phyloP scores from a whole-genome alignment of 2,888 invertebrate genomes.

The Malthinus seriepunctatus region DNA sequence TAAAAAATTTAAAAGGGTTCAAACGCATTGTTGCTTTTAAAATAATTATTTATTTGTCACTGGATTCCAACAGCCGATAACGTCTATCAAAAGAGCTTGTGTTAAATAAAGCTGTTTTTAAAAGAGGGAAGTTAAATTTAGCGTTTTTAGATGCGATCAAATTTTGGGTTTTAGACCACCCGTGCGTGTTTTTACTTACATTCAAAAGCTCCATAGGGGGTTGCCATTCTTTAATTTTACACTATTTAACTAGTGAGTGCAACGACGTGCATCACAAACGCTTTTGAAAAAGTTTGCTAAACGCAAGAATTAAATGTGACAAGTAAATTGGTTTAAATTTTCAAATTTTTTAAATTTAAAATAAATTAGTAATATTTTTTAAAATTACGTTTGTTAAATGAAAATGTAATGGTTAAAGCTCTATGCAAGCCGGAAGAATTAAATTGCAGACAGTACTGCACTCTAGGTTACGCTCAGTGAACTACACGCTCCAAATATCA shows the following conservation, averaged over 20 bases:
- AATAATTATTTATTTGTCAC: slow-evolving; percentile 11
- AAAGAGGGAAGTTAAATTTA: slow-evolving; percentile 16
- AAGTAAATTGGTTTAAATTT: no score
- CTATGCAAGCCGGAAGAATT: no score
- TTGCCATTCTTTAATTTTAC: slow-evolving; percentile 4
- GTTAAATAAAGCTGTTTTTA: slow-evolving; percentile 8
- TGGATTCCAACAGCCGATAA: slow-evolving; percentile 10
- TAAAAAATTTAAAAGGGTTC: neutral
- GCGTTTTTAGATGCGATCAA: slow-evolving; percentile 4
- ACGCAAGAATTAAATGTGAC: no score
- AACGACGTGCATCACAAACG: no score
- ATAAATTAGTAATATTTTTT: no score
- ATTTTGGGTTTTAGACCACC: slow-evolving; percentile 10
- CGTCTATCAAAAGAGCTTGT: slow-evolving; percentile 6
- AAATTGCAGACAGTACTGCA: no score
- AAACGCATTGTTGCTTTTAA: neutral
- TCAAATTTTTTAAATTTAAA: no score
- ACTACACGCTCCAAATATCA: no score
- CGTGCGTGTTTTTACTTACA: slow-evolving; percentile 6
- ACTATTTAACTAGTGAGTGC: neutral
- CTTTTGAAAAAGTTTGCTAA: no score
- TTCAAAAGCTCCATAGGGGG: slow-evolving; percentile 13
- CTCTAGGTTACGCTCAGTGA: no score
- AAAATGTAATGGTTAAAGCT: no score
- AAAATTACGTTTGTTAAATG: no score